phyloP scores from a whole-genome alignment of 1,140 invertebrate species.

The Scaptodrosophila lebanonensis region DNA sequence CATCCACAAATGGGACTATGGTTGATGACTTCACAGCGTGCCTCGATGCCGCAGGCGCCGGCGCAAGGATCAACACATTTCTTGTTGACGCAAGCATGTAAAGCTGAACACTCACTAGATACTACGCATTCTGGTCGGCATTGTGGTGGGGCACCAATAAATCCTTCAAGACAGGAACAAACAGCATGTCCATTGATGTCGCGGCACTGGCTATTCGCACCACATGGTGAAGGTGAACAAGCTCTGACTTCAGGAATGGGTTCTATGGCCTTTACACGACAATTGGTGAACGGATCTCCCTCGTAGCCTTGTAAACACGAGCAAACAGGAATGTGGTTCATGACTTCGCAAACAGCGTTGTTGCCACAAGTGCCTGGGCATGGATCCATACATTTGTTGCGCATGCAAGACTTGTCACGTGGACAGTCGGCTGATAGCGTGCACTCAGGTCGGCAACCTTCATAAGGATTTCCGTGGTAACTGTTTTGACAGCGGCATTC shows the following conservation, averaged over 20 bases:
- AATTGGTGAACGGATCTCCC: conserved; percentile 88
- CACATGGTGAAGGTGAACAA: conserved; percentile 84
- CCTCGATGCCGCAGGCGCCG: conserved; percentile 87
- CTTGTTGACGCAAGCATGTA: conserved; percentile 88
- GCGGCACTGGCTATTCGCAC: conserved; percentile 87
- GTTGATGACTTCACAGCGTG: conserved; percentile 91
- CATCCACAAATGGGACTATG: conserved; percentile 91
- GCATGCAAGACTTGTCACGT: conserved; percentile 87
- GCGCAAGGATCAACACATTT: conserved; percentile 91
- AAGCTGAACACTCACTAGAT: conserved; percentile 87
- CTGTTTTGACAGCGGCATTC: conserved; percentile 87
- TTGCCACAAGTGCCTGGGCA: conserved; percentile 89
- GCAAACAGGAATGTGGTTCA: conserved; percentile 90
- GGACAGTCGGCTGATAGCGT: conserved; percentile 88
- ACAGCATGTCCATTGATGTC: conserved; percentile 84
- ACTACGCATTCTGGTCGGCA: conserved; percentile 91
- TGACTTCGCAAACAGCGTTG: conserved; percentile 89
- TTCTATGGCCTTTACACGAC: conserved; percentile 78
- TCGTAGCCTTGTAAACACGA: conserved; percentile 85
- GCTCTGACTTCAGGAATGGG: conserved; percentile 82
- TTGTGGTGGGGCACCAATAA: conserved; percentile 85
- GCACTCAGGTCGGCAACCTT: conserved; percentile 89
- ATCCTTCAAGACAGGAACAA: conserved; percentile 87
- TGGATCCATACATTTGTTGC: conserved; percentile 89
- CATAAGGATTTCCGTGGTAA: conserved; percentile 90